Evolutionary conservation across 2,888 invertebrate genomes (phyloP).

Genomic region (Caenorhabditis sp.): DNA sequence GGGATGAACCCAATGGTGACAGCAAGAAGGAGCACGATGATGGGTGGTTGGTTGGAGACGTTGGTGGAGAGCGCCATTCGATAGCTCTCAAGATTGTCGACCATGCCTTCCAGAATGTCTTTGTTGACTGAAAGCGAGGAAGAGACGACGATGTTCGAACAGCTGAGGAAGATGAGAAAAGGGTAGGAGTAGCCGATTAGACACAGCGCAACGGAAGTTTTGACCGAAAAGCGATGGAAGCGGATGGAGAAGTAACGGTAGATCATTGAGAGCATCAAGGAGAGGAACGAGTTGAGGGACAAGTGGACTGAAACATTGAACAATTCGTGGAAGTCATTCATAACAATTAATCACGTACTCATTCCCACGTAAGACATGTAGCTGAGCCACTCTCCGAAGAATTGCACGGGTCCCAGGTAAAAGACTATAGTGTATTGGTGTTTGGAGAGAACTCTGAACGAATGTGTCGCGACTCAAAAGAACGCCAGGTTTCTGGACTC

Average conservation of each 20-base stretch:
- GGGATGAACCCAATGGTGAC: constrained; percentile 39
- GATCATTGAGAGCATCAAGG: constrained; percentile 54
- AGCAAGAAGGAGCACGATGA: constrained; percentile 19
- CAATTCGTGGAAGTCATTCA: neutral
- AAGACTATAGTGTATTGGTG: constrained; percentile 42
- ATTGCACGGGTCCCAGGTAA: constrained; percentile 48
- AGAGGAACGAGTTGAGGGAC: constrained; percentile 44
- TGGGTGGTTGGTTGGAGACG: constrained; percentile 22
- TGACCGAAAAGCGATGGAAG: constrained; percentile 20
- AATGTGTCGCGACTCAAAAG: neutral
- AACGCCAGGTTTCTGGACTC: neutral
- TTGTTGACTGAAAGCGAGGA: constrained; percentile 7
- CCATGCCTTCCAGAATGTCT: constrained; percentile 18
- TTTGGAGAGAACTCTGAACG: constrained; percentile 40
- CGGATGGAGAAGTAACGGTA: constrained; percentile 49
- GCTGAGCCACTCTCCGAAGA: constrained; percentile 45
- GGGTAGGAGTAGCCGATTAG: constrained; percentile 39
- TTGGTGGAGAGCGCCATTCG: constrained; percentile 44
- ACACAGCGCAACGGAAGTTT: constrained; percentile 26
- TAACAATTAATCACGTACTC: constrained; percentile 19
- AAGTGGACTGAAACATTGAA: constrained; percentile 36
- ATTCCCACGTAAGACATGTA: constrained; percentile 54
- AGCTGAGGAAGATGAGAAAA: constrained; percentile 26
- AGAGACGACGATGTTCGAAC: constrained; percentile 5
- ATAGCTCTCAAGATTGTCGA: constrained; percentile 32